Evolutionary conservation across 2,888 invertebrate genomes (phyloP).

Genomic region (Pachliopta kotzebuea): DNA sequence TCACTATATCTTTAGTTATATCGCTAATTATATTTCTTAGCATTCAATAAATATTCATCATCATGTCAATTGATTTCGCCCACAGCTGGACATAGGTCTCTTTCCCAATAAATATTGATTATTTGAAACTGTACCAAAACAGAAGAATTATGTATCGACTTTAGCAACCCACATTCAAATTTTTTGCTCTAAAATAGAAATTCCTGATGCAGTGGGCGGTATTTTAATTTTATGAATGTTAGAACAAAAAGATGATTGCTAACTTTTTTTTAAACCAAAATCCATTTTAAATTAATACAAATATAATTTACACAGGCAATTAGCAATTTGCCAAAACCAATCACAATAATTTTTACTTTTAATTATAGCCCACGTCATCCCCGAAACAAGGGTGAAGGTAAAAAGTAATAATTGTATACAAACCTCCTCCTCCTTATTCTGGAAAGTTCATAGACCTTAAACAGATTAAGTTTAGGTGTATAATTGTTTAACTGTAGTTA

Average conservation of each 20-base stretch:
- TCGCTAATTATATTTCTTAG: too few species aligned
- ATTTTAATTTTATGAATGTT: neutral
- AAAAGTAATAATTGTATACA: slow-evolving; percentile 36
- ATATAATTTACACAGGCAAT: slow-evolving; percentile 55
- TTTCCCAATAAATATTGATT: too few species aligned
- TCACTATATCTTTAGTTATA: too few species aligned
- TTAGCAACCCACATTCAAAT: neutral
- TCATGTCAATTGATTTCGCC: too few species aligned
- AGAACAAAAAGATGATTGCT: slow-evolving; percentile 4
- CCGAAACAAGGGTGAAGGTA: slow-evolving; percentile 40
- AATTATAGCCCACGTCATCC: slow-evolving; percentile 61
- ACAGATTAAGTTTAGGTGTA: neutral
- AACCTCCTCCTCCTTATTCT: neutral
- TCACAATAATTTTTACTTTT: slow-evolving; percentile 76
- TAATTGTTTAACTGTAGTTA: slow-evolving; percentile 8
- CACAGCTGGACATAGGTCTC: too few species aligned
- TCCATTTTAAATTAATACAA: slow-evolving; percentile 29
- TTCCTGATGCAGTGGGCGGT: neutral
- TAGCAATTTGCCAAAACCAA: slow-evolving; percentile 77
- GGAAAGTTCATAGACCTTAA: slow-evolving; percentile 16
- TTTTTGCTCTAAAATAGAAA: slow-evolving; percentile 3
- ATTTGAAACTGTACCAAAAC: too few species aligned
- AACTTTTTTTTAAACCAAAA: slow-evolving; percentile 5
- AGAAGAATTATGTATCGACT: too few species aligned
- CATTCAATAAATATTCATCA: too few species aligned